Evolutionary conservation across 2,113 vertebrate species (phyloP).

Genomic region (Etia nguti): DNA sequence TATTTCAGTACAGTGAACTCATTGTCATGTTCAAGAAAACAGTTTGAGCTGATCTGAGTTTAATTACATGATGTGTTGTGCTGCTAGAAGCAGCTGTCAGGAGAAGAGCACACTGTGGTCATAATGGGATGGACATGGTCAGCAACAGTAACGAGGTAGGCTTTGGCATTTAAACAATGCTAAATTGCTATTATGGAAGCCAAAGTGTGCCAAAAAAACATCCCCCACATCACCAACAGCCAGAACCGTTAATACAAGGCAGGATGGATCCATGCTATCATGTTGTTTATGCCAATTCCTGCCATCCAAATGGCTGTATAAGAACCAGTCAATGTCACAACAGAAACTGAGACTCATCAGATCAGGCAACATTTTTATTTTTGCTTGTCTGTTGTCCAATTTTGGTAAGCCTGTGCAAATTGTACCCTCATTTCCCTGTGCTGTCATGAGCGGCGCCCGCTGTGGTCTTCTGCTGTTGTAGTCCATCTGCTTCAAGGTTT

Average conservation of each 20-base stretch:
- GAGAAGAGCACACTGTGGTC: background rate
- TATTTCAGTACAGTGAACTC: background rate
- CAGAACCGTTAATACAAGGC: background rate
- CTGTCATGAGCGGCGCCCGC: background rate
- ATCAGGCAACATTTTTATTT: background rate
- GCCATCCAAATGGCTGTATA: background rate
- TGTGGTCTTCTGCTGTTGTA: background rate
- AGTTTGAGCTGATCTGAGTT: background rate
- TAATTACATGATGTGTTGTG: background rate
- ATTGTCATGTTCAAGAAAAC: background rate
- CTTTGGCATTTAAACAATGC: background rate
- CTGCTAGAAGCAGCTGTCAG: background rate
- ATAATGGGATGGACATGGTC: background rate
- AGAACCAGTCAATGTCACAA: background rate
- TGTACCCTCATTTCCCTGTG: background rate
- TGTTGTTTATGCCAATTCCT: background rate
- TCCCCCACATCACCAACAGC: background rate
- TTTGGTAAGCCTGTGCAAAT: background rate
- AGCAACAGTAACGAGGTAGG: background rate
- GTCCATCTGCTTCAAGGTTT: background rate
- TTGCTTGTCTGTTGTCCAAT: background rate
- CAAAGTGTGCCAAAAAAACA: background rate
- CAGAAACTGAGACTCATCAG: background rate
- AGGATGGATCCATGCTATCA: background rate
- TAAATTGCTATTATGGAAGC: background rate